Base-by-base conservation (phyloP, 1,140 invertebrate species). In the Brachionus asplanchnoidis region DNA sequence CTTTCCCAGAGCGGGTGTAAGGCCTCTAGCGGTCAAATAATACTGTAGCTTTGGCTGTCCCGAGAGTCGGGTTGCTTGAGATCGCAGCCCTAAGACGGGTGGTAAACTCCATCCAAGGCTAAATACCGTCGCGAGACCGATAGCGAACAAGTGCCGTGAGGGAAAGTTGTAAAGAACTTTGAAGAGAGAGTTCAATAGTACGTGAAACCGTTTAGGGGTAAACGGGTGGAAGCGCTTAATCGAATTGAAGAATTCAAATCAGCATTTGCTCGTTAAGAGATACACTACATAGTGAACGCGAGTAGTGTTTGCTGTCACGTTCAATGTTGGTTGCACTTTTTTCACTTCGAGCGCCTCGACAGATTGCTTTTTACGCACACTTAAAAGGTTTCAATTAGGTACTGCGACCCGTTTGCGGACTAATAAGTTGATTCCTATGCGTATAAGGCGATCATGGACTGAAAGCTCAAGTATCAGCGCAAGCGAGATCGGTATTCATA, bases 131-230 rank as follows among this genome's bases (percentile, higher is more conserved):
- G 91, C 91, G 93, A 94, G 93, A 93, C 93, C 93, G 93, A 94
- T 94, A 94, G 93, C 92, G 91, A 93, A 94, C 93, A 94, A 95
- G 93, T 94, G 94, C 93, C 92, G 93, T 93, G 93, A 94, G 93
- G 94, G 93, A 94, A 94, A 94, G 93, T 93, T 94, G 93, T 93
- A 94, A 94, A 94, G 93, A 92, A 94, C 93, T 94, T 93, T 94
- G 93, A 94, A 94, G 92, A 94, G 93, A 94, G 93, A 94, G 93
- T 94, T 93, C 87, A 94, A 94, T 89, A 94, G 93, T 93, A 92
- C 92, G 92, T 94, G 93, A 94, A 94, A 94, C 92, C 91, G 92
- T 91, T 92, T 90, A 92, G 91, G 91, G 92, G 92, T 91, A 93
- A 93, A 92, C 92, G 90, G 88, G 87, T 88, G 88, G 89, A 88